phyloP scores from a whole-genome alignment of 2,888 invertebrate species.

The Anodontia alba region DNA sequence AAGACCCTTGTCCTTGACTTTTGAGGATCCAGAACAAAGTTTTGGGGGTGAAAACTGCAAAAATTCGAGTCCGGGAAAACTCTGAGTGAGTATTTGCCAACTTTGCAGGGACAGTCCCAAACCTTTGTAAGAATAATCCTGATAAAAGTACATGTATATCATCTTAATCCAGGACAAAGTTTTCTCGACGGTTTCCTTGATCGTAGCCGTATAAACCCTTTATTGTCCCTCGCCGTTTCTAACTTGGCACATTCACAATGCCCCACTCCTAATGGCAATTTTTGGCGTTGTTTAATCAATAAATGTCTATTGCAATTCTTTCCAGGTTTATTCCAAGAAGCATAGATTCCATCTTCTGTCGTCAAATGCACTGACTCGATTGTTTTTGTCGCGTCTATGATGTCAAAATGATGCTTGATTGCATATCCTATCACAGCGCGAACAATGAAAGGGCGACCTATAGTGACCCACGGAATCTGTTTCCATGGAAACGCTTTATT shows the following conservation, averaged over 20 bases:
- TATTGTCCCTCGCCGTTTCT: constrained; percentile 20
- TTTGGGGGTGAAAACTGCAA: no score
- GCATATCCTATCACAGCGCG: constrained; percentile 37
- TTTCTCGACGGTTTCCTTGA: background rate
- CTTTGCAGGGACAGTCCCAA: no score
- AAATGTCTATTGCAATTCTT: constrained; percentile 23
- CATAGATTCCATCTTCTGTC: constrained; percentile 26
- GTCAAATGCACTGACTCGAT: constrained; percentile 44
- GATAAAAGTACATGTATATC: no score
- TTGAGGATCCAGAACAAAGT: no score
- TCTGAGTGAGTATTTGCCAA: no score
- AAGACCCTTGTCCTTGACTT: no score
- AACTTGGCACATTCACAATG: constrained; percentile 40
- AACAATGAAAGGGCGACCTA: constrained; percentile 43
- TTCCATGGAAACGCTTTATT: constrained; percentile 44
- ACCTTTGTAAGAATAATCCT: no score
- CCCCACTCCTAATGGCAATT: constrained; percentile 20
- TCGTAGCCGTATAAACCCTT: background rate
- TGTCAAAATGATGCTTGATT: constrained; percentile 11
- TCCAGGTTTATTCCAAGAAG: constrained; percentile 37
- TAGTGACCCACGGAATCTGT: constrained; percentile 26
- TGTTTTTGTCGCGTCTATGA: constrained; percentile 42
- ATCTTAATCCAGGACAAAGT: background rate
- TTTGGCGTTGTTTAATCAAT: constrained; percentile 3
- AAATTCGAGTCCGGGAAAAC: no score